These are phyloP conservation scores for Tapirus indicus DNA, from an alignment of 2,797 vertebrate genomes.

Conservation along the genomic window DNA sequence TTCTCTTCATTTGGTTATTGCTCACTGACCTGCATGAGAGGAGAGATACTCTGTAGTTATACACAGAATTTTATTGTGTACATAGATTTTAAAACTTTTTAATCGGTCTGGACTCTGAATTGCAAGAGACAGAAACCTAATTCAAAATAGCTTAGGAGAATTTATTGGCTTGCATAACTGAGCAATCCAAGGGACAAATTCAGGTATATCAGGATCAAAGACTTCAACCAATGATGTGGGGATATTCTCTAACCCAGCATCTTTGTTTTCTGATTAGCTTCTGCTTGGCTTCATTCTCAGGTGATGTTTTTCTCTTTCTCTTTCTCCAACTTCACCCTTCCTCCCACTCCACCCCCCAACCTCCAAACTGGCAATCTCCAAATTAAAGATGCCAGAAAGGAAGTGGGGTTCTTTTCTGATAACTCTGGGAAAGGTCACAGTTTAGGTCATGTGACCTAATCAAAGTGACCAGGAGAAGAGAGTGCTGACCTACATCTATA, in stretches of 20 bases:
- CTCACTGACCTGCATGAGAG: slow-evolving; percentile 15
- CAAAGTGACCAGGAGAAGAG: neutral
- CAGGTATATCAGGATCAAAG: neutral
- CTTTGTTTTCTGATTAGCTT: neutral
- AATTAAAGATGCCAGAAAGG: neutral
- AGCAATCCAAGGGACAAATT: neutral
- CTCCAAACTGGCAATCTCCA: neutral
- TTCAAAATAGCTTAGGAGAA: slow-evolving; percentile 42
- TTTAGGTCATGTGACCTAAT: neutral
- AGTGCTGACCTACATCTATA: neutral
- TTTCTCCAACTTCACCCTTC: neutral
- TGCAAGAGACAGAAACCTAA: neutral
- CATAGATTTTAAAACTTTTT: slow-evolving; percentile 4
- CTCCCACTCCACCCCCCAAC: no score
- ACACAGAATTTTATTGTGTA: neutral
- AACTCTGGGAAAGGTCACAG: neutral
- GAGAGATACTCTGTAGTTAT: neutral
- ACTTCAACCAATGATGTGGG: neutral
- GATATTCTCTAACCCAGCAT: neutral
- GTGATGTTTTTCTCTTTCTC: neutral
- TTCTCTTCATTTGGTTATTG: slow-evolving; percentile 27
- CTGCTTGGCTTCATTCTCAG: neutral
- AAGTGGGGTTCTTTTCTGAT: neutral
- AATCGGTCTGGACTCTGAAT: neutral
- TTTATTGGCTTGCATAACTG: neutral